These are phyloP conservation scores for Sphaerolaimus hirsutus DNA, from an alignment of 2,888 invertebrate species.

Conservation along the genomic window DNA sequence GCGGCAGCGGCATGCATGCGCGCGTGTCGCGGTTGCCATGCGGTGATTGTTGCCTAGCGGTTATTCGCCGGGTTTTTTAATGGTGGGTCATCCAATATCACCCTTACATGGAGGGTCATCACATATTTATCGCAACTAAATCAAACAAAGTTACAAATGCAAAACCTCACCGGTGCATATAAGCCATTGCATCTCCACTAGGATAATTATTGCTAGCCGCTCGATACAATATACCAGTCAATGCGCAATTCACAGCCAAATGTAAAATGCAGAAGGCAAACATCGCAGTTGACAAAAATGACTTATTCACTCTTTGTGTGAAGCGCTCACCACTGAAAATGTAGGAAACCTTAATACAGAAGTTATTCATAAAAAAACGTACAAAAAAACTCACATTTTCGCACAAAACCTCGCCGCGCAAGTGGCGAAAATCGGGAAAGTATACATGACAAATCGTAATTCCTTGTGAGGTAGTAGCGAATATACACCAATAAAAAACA, in stretches of 20 bases:
- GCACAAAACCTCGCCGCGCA: constrained; percentile 64
- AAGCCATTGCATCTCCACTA: too few species aligned
- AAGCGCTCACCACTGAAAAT: too few species aligned
- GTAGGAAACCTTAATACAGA: background rate
- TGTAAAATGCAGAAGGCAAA: background rate
- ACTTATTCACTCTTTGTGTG: background rate
- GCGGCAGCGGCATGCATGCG: too few species aligned
- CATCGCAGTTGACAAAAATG: background rate
- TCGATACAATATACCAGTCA: background rate
- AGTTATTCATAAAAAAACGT: background rate
- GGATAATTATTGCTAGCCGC: background rate
- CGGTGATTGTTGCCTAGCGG: too few species aligned
- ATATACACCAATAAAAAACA: constrained; percentile 56
- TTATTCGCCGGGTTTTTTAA: too few species aligned
- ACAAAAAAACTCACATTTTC: constrained; percentile 46
- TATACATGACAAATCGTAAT: constrained; percentile 81
- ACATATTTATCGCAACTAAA: too few species aligned
- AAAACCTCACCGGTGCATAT: too few species aligned
- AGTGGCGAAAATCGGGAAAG: constrained; percentile 74
- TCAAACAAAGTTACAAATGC: too few species aligned
- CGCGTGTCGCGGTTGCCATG: too few species aligned
- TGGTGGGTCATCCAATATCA: too few species aligned
- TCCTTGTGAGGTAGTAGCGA: constrained; percentile 93
- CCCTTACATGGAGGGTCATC: too few species aligned
- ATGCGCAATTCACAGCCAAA: background rate